Percentiles rank a stretch among this genome's conserved stretches.
phyloP scores from a whole-genome alignment of 2,113 vertebrate species.

The Eulemur rufifrons region DNA sequence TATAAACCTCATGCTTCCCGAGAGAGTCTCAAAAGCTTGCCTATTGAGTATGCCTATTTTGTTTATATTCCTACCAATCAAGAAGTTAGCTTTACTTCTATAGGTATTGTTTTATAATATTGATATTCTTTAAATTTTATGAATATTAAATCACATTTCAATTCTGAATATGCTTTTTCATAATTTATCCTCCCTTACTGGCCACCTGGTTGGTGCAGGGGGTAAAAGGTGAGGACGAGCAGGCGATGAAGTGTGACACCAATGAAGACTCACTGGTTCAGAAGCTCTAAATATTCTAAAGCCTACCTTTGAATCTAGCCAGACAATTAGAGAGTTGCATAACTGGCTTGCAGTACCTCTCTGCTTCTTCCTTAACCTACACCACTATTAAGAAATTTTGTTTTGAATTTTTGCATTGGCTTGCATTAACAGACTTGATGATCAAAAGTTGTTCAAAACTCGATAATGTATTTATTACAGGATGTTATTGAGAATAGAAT shows the following conservation, averaged over 20 bases:
- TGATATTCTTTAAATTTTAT: background rate
- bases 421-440: background rate
- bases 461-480: background rate
- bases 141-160: background rate
- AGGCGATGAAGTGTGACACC: background rate
- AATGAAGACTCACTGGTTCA: background rate
- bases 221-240: background rate
- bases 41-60: background rate
- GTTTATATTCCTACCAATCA: background rate
- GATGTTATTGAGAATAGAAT: background rate
- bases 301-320: background rate
- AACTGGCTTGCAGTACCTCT: background rate
- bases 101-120: background rate
- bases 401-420: background rate
- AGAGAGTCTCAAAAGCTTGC: background rate
- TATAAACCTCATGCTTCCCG: background rate
- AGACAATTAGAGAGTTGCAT: background rate
- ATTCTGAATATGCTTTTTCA: background rate
- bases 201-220: background rate
- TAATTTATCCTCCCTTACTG: background rate
- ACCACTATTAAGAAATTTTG: background rate
- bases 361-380: background rate
- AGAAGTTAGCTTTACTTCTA: background rate
- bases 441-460: background rate
- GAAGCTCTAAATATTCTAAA: background rate